Percentiles rank a stretch among this genome's conserved stretches.
These are phyloP conservation scores for Denticeps clupeoides DNA, from an alignment of 2,797 vertebrate species.

Conservation along the genomic window DNA sequence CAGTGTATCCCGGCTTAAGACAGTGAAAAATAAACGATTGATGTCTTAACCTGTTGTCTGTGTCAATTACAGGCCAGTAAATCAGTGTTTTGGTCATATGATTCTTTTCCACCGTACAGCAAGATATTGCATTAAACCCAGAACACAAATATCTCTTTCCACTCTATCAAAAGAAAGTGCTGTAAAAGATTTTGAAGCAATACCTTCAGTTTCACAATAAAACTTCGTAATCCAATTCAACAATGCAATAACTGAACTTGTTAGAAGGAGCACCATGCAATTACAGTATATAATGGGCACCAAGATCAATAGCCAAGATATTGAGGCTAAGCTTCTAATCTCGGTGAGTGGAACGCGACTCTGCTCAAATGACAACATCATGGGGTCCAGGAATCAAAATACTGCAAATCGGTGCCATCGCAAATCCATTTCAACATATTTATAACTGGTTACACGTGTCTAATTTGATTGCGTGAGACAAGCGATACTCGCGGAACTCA, in stretches of 20 bases:
- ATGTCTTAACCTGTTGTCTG: too few species aligned
- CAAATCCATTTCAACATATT: slow-evolving; percentile 67
- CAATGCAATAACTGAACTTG: slow-evolving; percentile 61
- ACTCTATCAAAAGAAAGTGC: too few species aligned
- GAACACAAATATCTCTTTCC: too few species aligned
- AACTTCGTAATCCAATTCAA: slow-evolving; percentile 56
- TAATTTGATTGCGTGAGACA: slow-evolving; percentile 61
- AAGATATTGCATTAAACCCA: too few species aligned
- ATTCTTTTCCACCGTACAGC: too few species aligned
- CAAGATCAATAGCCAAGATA: slow-evolving; percentile 56
- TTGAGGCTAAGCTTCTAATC: slow-evolving; percentile 54
- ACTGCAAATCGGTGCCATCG: slow-evolving; percentile 57
- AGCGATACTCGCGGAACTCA: slow-evolving; percentile 55
- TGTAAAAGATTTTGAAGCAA: slow-evolving; percentile 49
- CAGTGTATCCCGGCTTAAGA: too few species aligned
- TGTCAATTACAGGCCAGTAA: too few species aligned
- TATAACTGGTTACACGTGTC: slow-evolving; percentile 58
- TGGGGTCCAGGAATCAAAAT: slow-evolving; percentile 45
- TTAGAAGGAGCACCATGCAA: slow-evolving; percentile 62
- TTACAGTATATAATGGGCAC: slow-evolving; percentile 54
- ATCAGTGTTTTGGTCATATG: too few species aligned
- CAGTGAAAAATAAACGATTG: too few species aligned
- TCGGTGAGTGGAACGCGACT: slow-evolving; percentile 44
- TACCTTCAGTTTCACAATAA: slow-evolving; percentile 54
- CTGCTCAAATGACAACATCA: slow-evolving; percentile 57